Evolutionary conservation across 2,113 vertebrate species (phyloP).

Genomic region (Strix uralensis): DNA sequence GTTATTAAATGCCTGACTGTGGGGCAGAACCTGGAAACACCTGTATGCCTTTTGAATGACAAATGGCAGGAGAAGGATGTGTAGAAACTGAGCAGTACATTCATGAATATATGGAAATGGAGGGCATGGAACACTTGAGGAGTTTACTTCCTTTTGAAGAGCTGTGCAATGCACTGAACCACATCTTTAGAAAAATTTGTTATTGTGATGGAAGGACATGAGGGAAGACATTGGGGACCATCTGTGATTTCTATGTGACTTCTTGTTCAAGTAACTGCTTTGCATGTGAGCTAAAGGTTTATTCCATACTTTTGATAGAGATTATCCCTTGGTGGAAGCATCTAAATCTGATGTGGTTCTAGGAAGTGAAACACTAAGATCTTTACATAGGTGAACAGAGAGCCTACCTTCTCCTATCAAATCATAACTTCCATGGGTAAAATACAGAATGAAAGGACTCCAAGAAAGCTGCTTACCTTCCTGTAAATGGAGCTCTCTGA

Average conservation of each 20-base stretch:
- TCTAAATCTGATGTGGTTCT: background rate
- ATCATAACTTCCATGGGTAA: background rate
- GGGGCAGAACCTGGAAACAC: background rate
- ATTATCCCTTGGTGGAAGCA: background rate
- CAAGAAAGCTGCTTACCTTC: background rate
- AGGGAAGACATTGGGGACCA: background rate
- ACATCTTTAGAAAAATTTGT: background rate
- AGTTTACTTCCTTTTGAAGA: background rate
- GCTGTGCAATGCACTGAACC: background rate
- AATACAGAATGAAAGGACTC: constrained; percentile 3
- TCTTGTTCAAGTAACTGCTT: background rate
- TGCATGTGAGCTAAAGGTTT: background rate
- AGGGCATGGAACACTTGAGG: background rate
- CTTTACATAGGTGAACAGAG: background rate
- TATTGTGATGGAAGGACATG: background rate
- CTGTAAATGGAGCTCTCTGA: background rate
- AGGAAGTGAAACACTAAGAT: background rate
- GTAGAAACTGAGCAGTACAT: background rate
- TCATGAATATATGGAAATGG: background rate
- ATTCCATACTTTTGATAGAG: background rate
- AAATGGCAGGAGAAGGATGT: background rate
- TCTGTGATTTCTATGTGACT: background rate
- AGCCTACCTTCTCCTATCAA: background rate
- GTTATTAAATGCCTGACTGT: background rate
- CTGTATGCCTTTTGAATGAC: background rate